phyloP scores from a whole-genome alignment of 2,797 vertebrate genomes.

The Loris lydekkerianus region DNA sequence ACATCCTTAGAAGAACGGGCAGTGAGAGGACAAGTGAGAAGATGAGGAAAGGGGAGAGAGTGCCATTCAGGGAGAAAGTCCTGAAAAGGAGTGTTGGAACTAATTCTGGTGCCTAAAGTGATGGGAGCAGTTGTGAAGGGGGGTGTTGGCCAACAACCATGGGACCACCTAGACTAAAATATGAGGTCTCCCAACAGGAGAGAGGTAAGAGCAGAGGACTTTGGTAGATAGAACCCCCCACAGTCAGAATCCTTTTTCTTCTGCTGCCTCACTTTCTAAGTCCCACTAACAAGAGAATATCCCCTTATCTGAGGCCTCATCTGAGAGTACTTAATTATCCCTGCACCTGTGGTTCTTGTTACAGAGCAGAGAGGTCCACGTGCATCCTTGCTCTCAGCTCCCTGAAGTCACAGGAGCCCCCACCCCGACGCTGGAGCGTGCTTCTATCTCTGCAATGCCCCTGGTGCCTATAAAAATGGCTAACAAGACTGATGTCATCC shows the following conservation, averaged over 20 bases:
- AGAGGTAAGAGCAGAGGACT: neutral
- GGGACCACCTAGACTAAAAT: neutral
- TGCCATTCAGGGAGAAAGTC: neutral
- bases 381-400: neutral
- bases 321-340: neutral
- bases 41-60: neutral
- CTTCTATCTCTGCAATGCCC: neutral
- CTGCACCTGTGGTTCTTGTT: neutral
- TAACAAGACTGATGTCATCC: no score
- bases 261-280: neutral
- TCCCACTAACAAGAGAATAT: neutral
- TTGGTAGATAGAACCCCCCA: neutral
- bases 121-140: no score
- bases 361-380: neutral
- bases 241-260: neutral
- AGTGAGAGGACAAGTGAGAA: neutral
- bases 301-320: neutral
- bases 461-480: neutral
- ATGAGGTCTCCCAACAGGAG: neutral
- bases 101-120: neutral
- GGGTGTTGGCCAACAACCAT: no score
- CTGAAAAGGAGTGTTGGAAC: neutral
- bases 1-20: neutral
- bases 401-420: neutral
- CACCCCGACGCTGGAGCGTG: fast-evolving